Evolutionary conservation across 2,113 vertebrate genomes (phyloP), one percentile per base, ranked within the genome.

Genomic region (Antidorcas marsupialis): DNA sequence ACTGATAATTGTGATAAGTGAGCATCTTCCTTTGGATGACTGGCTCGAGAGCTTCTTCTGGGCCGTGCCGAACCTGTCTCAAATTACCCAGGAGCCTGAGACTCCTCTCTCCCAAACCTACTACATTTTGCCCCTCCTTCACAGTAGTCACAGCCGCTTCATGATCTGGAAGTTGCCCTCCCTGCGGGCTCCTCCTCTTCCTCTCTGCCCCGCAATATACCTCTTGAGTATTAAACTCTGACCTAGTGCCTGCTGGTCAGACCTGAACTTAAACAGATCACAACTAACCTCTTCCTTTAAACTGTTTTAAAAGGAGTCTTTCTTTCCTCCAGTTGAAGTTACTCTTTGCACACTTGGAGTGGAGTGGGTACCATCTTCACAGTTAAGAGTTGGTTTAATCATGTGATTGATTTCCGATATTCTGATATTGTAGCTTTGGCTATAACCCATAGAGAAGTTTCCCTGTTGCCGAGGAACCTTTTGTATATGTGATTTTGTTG

Each of bases 401-500:
- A 0, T 94, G 62, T 97, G 83, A 36, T 94, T 97, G 90, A 55
- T 89, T 98, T 98, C 87, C 95, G 96, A 4, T 5, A 57, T 91
- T 9, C 86, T 98, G 97, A 91, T 33, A 96, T 27, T 2, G 0
- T 6, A 21, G 47, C 74, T 36, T 23, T 14, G 30, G 17, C 6
- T 25, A 4, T 25, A 71, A 8, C 4, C 23, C 15, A 52, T 33
- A 27, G 19, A 33, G 94, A 97, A 92, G 89, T 91, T 97, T 82
- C 82, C 74, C n/a, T 76, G 8, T 19, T 97, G 28, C 33, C 33
- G 33, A 62, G 11, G 27, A 57, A 78, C 91, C 97, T 84, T 78
- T 92, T 98, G n/a, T 94, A 57, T 94, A 43, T 86, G 89, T 97
- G 90, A 89, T 86, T 98, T 97, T 97, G 86, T 95, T 50, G 36